Base-by-base conservation (phyloP, 1,140 invertebrate species). In the Philopotamus ludificatus region DNA sequence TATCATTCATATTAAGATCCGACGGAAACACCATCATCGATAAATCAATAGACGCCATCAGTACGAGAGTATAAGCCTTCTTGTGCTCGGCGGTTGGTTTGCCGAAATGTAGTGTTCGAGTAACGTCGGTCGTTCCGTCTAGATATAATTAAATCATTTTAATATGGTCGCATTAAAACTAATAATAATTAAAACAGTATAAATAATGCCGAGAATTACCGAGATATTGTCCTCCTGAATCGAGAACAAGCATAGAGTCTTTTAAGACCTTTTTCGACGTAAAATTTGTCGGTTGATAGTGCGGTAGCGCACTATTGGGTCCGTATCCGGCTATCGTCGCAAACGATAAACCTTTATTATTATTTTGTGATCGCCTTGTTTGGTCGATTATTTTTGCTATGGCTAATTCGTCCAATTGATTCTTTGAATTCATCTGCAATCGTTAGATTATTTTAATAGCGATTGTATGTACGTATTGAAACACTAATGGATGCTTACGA, bases 51-150 rank as follows among this genome's bases (percentile, higher is more conserved):
- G 90, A 85, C 0, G 93, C 93, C 39, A 92, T 91, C n/a, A 98
- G 76, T 1, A 97, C 94, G 55, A 88, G 84, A 0, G 95, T 98
- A 75, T 95, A 98, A 3, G 89, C 89, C 68, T 89, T 84, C 63
- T 84, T 87, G 75, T 95, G 87, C 47, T 90, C 84, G 0, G 80
- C 74, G 0, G 89, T 87, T 0, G 94, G 93, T 12, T 78, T 79
- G 0, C 94, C 94, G 73, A 92, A 92, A 77, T 96, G 93, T 4
- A 97, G 78, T 0, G 95, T 98, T 63, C 96, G 82, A 0, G 95
- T 95, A 0, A 97, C 89, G 73, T 97, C 93, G 0, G 95, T 98
- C 1, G 95, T 97, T 34, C 95, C 95, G 80, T 96, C 93, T 81
- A 60, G 1, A 28, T 22, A 63, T 66, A 28, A 72, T 70, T 16